Conservation (phyloP, 2,797 vertebrate genomes). For the Anguilla obscura region DNA sequence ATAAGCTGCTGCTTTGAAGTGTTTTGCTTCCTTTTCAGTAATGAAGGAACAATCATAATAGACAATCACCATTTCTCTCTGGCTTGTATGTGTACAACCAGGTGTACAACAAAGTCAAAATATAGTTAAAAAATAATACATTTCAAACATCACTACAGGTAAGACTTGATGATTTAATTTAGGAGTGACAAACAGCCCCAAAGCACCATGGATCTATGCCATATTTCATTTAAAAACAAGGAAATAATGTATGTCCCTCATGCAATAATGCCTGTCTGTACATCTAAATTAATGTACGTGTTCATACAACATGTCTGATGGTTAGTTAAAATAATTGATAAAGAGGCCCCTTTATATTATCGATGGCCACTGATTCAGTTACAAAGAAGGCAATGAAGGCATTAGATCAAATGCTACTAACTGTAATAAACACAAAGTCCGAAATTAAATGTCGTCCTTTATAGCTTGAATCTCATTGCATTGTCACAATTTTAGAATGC, state of each 20-base stretch:
- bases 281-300: constrained; percentile 33
- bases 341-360: constrained; percentile 32
- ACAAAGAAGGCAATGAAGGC: constrained; percentile 30
- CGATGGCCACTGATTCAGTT: constrained; percentile 23
- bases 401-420: constrained; percentile 32
- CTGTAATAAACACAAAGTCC: constrained; percentile 36
- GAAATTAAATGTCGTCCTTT: constrained; percentile 40
- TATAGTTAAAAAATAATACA: neutral
- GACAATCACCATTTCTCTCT: neutral
- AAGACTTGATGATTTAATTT: constrained; percentile 20
- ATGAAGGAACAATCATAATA: neutral
- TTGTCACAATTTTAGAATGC: constrained; percentile 40
- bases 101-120: constrained; percentile 20
- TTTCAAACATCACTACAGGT: constrained; percentile 9
- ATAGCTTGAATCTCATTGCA: constrained; percentile 29
- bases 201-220: neutral
- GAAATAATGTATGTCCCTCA: constrained; percentile 23
- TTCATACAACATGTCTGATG: constrained; percentile 35
- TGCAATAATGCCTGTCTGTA: constrained; percentile 26
- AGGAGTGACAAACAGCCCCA: neutral
- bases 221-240: constrained; percentile 7
- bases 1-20: neutral
- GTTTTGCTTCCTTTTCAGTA: neutral
- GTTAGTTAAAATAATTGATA: constrained; percentile 40
- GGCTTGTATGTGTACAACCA: neutral